phyloP scores from a whole-genome alignment of 2,888 invertebrate genomes.

The Girardia tigrina region DNA sequence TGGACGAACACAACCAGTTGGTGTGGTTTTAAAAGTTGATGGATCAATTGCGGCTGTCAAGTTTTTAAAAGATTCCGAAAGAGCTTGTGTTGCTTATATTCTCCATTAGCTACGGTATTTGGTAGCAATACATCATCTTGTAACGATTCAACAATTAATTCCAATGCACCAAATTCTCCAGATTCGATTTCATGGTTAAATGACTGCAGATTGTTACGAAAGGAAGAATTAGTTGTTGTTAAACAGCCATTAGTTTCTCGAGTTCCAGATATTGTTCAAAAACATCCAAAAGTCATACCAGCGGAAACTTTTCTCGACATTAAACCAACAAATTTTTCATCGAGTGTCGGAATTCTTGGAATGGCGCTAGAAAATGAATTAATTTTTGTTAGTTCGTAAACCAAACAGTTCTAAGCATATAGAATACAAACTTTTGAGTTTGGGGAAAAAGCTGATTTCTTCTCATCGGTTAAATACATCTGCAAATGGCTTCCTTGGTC shows the following conservation, averaged over 20 bases:
- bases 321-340: neutral
- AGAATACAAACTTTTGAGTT: constrained; percentile 39
- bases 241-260: constrained; percentile 65
- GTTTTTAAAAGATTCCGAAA: constrained; percentile 57
- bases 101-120: constrained; percentile 29
- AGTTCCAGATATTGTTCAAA: constrained; percentile 83
- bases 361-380: constrained; percentile 34
- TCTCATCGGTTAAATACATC: constrained; percentile 31
- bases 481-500: constrained; percentile 25
- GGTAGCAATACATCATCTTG: neutral
- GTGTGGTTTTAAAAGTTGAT: constrained; percentile 60
- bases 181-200: constrained; percentile 31
- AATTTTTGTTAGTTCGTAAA: constrained; percentile 26
- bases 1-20: constrained; percentile 71
- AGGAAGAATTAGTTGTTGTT: constrained; percentile 74
- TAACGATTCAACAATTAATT: neutral
- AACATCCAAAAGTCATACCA: constrained; percentile 59
- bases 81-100: constrained; percentile 35
- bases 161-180: constrained; percentile 12
- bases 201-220: constrained; percentile 77
- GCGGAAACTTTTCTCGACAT: neutral
- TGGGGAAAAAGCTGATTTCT: neutral
- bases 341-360: constrained; percentile 36
- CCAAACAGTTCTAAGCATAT: constrained; percentile 23
- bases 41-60: constrained; percentile 84